A percentile compares a stretch with the other conserved stretches of the same genome.
Conservation (phyloP, 2,888 invertebrate genomes). For the Lacanobia wlatinum region DNA sequence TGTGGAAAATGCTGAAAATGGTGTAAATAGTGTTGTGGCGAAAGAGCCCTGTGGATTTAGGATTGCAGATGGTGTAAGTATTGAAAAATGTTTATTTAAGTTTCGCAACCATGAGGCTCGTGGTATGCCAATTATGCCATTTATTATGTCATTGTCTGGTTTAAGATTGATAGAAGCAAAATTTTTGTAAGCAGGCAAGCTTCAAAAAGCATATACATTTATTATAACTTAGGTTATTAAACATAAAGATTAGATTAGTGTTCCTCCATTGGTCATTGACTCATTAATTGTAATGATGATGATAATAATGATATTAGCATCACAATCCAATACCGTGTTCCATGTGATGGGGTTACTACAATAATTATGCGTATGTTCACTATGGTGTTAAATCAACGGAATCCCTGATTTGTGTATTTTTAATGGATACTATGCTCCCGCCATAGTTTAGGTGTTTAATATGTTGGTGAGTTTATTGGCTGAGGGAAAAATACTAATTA, state of each 20-base stretch:
- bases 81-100: background rate
- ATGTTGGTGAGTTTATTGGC: no score
- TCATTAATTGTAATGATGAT: no score
- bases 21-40: constrained; percentile 11
- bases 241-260: no score
- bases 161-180: no score
- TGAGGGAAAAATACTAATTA: no score
- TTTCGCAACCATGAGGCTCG: background rate
- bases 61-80: background rate
- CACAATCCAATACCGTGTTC: constrained; percentile 2
- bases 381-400: background rate
- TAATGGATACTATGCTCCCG: no score
- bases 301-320: constrained; percentile 13
- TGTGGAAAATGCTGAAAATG: constrained; percentile 5
- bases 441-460: no score
- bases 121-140: background rate
- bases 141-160: no score
- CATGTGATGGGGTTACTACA: constrained; percentile 9
- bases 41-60: constrained; percentile 3
- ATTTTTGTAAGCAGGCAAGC: no score
- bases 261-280: no score
- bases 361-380: background rate
- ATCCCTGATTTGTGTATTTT: background rate
- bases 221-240: no score
- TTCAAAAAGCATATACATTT: no score